phyloP scores from a whole-genome alignment of 2,797 vertebrate species.

The Gymnothorax reevesii region DNA sequence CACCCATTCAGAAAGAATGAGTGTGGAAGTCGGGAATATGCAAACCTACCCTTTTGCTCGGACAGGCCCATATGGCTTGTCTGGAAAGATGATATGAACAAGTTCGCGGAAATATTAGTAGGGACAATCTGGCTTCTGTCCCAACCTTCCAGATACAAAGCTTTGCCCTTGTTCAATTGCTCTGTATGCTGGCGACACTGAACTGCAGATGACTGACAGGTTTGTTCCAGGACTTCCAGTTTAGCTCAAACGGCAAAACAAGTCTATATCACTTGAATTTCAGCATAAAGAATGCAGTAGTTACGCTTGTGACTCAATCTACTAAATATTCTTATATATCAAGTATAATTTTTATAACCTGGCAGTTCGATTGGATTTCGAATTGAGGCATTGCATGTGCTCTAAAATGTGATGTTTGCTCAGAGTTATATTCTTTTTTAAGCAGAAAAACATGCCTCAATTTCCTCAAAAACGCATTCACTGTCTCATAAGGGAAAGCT shows the following conservation, averaged over 20 bases:
- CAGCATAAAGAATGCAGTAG: too few relatives aligned
- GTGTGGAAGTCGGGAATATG: too few relatives aligned
- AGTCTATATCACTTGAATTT: too few relatives aligned
- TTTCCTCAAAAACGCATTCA: not conserved
- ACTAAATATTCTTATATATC: not conserved
- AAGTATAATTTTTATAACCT: not conserved
- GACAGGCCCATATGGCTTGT: too few relatives aligned
- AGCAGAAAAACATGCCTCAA: not conserved
- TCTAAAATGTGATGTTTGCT: not conserved
- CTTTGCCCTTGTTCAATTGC: too few relatives aligned
- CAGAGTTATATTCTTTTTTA: not conserved
- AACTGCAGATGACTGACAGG: not conserved
- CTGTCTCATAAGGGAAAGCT: not conserved
- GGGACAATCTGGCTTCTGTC: too few relatives aligned
- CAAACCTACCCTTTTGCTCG: too few relatives aligned
- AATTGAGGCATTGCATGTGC: not conserved
- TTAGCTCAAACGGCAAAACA: not conserved
- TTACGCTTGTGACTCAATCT: not conserved
- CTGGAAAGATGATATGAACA: too few relatives aligned
- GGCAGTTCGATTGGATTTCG: not conserved
- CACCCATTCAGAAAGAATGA: too few relatives aligned
- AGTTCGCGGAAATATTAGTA: too few relatives aligned
- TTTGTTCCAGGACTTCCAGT: not conserved
- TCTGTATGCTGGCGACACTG: not conserved
- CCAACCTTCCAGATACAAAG: too few relatives aligned